Percentiles rank a stretch among this genome's conserved stretches.
These are phyloP conservation scores for Sebastes matsubarae DNA, from an alignment of 2,797 vertebrate genomes.

Conservation along the genomic window DNA sequence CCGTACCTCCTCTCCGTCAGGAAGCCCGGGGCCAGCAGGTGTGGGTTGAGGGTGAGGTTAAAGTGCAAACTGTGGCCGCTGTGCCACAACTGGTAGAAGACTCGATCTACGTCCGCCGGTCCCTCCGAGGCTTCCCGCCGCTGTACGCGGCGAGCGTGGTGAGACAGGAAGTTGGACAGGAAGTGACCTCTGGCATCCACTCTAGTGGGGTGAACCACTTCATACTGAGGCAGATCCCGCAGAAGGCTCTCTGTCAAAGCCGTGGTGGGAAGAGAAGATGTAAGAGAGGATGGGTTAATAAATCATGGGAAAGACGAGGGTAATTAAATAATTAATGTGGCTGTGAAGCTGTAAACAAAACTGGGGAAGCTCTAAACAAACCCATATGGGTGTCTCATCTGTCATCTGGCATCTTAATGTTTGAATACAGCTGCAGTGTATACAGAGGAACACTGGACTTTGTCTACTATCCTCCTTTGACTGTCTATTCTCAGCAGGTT, in stretches of 20 bases:
- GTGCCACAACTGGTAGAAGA: conserved; percentile 88
- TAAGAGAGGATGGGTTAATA: conserved; percentile 23
- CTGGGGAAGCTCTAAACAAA: conserved; percentile 32
- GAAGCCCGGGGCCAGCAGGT: conserved; percentile 89
- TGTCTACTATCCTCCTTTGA: not conserved
- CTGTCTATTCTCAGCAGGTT: not conserved
- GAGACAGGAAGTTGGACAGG: conserved; percentile 90
- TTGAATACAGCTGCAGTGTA: not conserved
- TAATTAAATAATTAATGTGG: conserved; percentile 23
- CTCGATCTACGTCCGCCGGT: conserved; percentile 23
- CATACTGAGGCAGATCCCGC: conserved; percentile 71
- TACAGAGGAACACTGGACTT: not conserved
- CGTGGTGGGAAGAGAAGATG: conserved; percentile 42
- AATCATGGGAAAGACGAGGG: conserved; percentile 35
- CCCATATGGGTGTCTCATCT: conserved; percentile 11
- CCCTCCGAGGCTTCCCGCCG: conserved; percentile 80
- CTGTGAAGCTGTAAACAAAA: conserved; percentile 45
- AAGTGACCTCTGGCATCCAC: conserved; percentile 90
- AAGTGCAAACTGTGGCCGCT: conserved; percentile 84
- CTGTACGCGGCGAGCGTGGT: conserved; percentile 80
- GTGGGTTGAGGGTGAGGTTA: conserved; percentile 90
- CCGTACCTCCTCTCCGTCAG: conserved; percentile 87
- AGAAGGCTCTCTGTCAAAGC: conserved; percentile 56
- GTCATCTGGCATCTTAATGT: conserved; percentile 10
- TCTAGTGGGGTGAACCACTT: conserved; percentile 90